Percentiles rank a stretch among this genome's conserved stretches.
phyloP scores from a whole-genome alignment of 2,113 vertebrate species.

The Bos indicus region DNA sequence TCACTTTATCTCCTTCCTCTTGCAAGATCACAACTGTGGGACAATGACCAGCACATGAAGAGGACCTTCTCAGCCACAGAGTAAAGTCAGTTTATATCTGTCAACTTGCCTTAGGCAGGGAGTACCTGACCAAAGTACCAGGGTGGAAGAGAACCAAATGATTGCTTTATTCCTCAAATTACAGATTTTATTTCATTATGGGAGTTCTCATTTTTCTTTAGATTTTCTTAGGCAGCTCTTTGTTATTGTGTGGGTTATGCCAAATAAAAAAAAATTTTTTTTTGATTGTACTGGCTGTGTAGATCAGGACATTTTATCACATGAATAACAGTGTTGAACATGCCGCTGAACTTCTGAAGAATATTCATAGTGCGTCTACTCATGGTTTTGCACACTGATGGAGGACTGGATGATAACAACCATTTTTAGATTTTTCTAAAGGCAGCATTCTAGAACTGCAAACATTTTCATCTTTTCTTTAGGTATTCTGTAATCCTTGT shows the following conservation, averaged over 20 bases:
- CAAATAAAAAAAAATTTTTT: neutral
- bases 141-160: neutral
- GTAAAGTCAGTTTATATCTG: neutral
- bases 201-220: neutral
- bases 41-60: neutral
- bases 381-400: neutral
- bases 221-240: neutral
- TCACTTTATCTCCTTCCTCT: neutral
- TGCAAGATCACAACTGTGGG: neutral
- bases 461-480: constrained; percentile 24
- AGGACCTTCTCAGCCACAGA: neutral
- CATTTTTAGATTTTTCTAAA: neutral
- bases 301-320: neutral
- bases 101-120: neutral
- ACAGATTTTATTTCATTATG: neutral
- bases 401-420: neutral
- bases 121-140: neutral
- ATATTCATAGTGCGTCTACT: neutral
- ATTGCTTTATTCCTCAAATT: neutral
- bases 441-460: constrained; percentile 33
- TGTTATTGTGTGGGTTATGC: neutral
- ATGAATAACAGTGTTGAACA: neutral
- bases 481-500: neutral
- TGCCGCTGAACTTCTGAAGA: neutral
- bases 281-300: neutral